These are phyloP conservation scores for Chrysodeixis includens DNA, from an alignment of 2,888 invertebrate species.

Conservation along the genomic window DNA sequence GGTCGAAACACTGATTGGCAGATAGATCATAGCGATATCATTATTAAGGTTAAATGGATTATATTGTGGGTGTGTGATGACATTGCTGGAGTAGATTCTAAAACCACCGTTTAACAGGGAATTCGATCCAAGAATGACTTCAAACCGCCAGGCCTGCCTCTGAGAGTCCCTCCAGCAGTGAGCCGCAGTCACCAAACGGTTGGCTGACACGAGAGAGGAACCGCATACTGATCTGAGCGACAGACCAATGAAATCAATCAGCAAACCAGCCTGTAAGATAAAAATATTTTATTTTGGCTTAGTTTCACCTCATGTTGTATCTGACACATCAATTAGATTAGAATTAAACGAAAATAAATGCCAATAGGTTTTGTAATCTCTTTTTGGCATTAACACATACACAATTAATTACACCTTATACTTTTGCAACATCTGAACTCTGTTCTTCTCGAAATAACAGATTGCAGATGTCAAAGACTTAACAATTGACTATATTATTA, in stretches of 20 bases:
- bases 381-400: no score
- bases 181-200: slow-evolving; percentile 73
- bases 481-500: neutral
- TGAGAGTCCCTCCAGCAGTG: slow-evolving; percentile 74
- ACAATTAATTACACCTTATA: no score
- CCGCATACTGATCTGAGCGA: slow-evolving; percentile 71
- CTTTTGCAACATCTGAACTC: no score
- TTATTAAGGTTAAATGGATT: slow-evolving; percentile 49
- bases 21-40: slow-evolving; percentile 63
- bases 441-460: no score
- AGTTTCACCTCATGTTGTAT: no score
- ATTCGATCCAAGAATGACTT: slow-evolving; percentile 68
- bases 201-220: slow-evolving; percentile 64
- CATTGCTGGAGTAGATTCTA: slow-evolving; percentile 54
- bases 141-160: slow-evolving; percentile 63
- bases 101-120: slow-evolving; percentile 65
- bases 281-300: slow-evolving; percentile 5
- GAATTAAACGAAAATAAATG: no score
- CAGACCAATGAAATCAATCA: slow-evolving; percentile 65
- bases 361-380: no score
- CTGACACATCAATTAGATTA: no score
- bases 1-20: no score
- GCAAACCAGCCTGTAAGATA: slow-evolving; percentile 67
- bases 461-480: no score
- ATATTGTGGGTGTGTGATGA: slow-evolving; percentile 64